phyloP scores from a whole-genome alignment of 2,888 invertebrate species.

The Lasius platythorax region DNA sequence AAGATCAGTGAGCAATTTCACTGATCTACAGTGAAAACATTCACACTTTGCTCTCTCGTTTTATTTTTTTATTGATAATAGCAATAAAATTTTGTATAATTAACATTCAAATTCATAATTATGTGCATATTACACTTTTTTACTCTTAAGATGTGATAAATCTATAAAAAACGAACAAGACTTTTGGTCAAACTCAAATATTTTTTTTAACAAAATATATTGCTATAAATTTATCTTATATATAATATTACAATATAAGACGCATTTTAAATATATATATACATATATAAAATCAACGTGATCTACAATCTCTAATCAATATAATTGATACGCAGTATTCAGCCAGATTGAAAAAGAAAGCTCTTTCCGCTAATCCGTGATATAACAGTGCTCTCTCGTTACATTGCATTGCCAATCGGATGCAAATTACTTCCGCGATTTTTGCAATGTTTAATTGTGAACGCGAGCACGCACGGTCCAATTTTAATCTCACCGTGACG shows the following conservation, averaged over 20 bases:
- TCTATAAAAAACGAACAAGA: not conserved
- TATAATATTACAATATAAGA: not conserved
- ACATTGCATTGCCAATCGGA: not conserved
- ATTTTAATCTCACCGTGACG: slow-evolving; percentile 40
- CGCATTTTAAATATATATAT: not conserved
- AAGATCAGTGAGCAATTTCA: not conserved
- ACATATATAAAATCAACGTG: not conserved
- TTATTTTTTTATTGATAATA: not conserved
- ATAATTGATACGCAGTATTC: slow-evolving; percentile 26
- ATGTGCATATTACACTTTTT: too few relatives aligned
- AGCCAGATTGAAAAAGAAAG: not conserved
- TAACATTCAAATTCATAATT: not conserved
- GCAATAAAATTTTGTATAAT: too few relatives aligned
- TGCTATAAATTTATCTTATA: not conserved
- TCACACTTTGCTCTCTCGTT: not conserved
- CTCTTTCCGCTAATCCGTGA: not conserved
- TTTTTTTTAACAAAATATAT: not conserved
- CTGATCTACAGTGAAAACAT: not conserved
- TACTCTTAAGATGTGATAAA: too few relatives aligned
- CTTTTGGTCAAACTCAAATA: not conserved
- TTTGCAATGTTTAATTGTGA: slow-evolving; percentile 37
- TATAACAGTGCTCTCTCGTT: slow-evolving; percentile 6
- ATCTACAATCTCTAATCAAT: not conserved
- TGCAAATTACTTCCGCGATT: slow-evolving; percentile 19
- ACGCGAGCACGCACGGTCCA: slow-evolving; percentile 18